Base-by-base conservation (phyloP, 2,888 invertebrate species). In the Sclerodermus sp. region DNA sequence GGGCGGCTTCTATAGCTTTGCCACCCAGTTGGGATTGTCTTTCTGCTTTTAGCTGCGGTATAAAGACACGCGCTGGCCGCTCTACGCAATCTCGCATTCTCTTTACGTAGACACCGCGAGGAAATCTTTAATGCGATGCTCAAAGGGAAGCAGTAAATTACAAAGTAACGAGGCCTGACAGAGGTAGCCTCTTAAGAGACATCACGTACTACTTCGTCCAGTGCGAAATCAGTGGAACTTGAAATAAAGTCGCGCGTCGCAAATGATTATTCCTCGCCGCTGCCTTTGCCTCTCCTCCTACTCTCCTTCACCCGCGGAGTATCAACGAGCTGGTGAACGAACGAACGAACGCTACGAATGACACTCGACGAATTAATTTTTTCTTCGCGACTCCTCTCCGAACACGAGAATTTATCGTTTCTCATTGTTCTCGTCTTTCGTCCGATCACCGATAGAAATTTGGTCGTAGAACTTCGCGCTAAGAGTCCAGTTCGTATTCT, bases 141-240 rank as follows among this genome's bases (percentile, higher is more conserved):
- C 53, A 48, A 43, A 51, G 48, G 46, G 44, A 51, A 39, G 51
- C 45, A 45, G 51, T 56, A 54, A 56, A 56, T 56, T 56, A 54
- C 53, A 51, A 50, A 48, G 49, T 51, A 51, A 51, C 53, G 53
- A 56, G 53, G 23, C 46, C 42, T 47, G 53, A 56, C 55, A 53
- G 53, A 50, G 50, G 45, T 41, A 15, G 47, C 39, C 45, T 49
- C 53, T 49, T 37, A 45, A 43, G 32, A 40, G 37, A 44, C 53
- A 47, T 47, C n/a, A 45, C 49, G 44, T n/a, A 34, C 18, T 30
- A 42, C 38, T 43, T 47, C 49, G 55, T 53, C 47, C 49, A 43
- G 34, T 47, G 47, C 42, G 37, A 29, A 36, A 31, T 18, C 14
- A 12, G 16, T 42, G 45, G 6, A 16, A 29, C 40, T 38, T 42